phyloP scores from a whole-genome alignment of 2,113 vertebrate species.

The Strix aluco region DNA sequence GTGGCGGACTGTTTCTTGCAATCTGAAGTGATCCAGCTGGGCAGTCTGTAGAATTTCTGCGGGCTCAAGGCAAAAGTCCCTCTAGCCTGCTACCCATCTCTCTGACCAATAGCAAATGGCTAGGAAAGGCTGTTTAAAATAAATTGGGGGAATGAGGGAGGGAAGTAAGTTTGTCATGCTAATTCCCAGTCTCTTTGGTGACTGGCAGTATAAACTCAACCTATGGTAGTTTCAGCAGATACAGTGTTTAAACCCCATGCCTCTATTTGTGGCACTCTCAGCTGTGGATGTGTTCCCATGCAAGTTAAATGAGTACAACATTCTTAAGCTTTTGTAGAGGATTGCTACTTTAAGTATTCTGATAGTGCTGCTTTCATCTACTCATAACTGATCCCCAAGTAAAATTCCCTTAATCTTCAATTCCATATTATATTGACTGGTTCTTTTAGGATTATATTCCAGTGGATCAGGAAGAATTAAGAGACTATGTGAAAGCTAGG shows the following conservation, averaged over 20 bases:
- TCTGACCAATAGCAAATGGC: neutral
- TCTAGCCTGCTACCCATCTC: neutral
- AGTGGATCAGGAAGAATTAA: constrained; percentile 96
- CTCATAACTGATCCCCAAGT: neutral
- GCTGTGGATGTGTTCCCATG: neutral
- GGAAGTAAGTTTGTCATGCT: neutral
- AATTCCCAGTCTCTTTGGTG: neutral
- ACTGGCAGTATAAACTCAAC: neutral
- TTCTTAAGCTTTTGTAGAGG: neutral
- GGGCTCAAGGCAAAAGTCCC: neutral
- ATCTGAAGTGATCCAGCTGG: neutral
- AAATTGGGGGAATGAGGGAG: neutral
- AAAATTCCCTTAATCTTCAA: neutral
- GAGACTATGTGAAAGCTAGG: constrained; percentile 97
- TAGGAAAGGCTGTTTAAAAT: neutral
- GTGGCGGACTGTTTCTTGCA: neutral
- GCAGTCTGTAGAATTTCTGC: neutral
- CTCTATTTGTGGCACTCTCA: accelerated
- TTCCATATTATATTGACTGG: neutral
- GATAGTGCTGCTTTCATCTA: neutral
- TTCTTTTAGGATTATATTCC: constrained; percentile 92
- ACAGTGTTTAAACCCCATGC: neutral
- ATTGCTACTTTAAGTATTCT: neutral
- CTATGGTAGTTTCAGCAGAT: neutral
- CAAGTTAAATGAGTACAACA: neutral